Evolutionary conservation across 2,797 vertebrate species (phyloP).

Genomic region (Xenopus petersii): DNA sequence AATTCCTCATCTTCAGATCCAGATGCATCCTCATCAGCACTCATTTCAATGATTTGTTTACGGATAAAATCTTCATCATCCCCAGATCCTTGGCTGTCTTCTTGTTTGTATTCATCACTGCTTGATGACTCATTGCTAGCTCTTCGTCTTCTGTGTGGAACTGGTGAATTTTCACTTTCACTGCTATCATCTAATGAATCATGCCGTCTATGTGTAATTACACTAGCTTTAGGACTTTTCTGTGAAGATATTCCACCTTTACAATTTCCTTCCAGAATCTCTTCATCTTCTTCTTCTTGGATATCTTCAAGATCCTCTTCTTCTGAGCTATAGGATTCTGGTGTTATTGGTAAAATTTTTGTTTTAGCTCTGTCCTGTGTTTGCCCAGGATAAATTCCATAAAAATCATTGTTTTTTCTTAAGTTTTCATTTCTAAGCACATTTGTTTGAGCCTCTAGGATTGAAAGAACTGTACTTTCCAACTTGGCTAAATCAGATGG

Average conservation of each 20-base stretch:
- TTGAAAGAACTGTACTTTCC: constrained; percentile 83
- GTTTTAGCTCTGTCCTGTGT: constrained; percentile 66
- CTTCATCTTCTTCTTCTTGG: constrained; percentile 59
- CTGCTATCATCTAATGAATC: constrained; percentile 85
- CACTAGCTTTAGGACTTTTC: constrained; percentile 54
- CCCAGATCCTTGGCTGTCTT: constrained; percentile 82
- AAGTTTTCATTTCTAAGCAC: constrained; percentile 64
- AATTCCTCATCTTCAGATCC: constrained; percentile 84
- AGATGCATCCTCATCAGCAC: constrained; percentile 81
- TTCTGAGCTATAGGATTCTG: constrained; percentile 77
- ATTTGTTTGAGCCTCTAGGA: constrained; percentile 81
- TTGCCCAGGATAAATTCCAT: constrained; percentile 59
- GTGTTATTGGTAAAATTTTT: constrained; percentile 68
- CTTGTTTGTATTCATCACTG: constrained; percentile 86
- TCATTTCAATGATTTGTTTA: constrained; percentile 90
- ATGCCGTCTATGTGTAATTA: constrained; percentile 59
- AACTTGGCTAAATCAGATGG: constrained; percentile 87
- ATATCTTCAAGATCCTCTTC: constrained; percentile 70
- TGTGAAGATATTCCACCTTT: constrained; percentile 51
- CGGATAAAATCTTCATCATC: constrained; percentile 92
- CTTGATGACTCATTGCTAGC: constrained; percentile 78
- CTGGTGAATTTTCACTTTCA: constrained; percentile 85
- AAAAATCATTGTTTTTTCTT: constrained; percentile 58
- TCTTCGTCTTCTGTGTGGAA: constrained; percentile 73
- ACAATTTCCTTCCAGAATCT: constrained; percentile 52